phyloP scores from a whole-genome alignment of 92 coral and sea anemone species.

The Epizoanthus stellaris region DNA sequence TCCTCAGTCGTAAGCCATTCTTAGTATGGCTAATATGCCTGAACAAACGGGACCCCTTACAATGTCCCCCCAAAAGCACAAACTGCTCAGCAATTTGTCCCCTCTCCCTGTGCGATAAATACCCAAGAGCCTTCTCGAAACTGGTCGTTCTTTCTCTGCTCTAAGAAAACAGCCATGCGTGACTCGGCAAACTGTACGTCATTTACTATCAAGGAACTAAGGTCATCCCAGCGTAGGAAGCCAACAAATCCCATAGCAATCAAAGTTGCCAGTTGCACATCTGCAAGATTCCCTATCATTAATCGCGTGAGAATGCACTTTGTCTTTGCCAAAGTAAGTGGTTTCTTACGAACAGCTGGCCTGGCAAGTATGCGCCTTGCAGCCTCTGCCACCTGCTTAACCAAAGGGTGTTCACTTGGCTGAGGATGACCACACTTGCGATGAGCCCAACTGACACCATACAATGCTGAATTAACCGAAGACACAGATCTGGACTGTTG shows the following conservation, averaged over 20 bases:
- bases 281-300: conserved; percentile 42
- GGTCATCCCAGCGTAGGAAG: conserved; percentile 60
- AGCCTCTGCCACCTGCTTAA: conserved; percentile 48
- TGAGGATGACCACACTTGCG: conserved; percentile 41
- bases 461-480: conserved; percentile 50
- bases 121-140: conserved; percentile 59
- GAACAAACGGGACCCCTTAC: conserved; percentile 46
- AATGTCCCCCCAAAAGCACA: conserved; percentile 23
- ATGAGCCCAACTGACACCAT: conserved; percentile 65
- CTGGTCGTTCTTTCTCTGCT: conserved; percentile 49
- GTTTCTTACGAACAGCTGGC: conserved; percentile 33
- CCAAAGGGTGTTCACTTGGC: conserved; percentile 44
- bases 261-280: conserved; percentile 41
- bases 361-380: conserved; percentile 56
- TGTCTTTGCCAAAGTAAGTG: conserved; percentile 26
- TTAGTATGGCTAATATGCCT: conserved; percentile 42
- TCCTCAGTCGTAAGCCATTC: conserved; percentile 40
- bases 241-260: conserved; percentile 45
- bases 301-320: conserved; percentile 37
- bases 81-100: conserved; percentile 37
- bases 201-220: conserved; percentile 39
- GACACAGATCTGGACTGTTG: conserved; percentile 65
- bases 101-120: conserved; percentile 44
- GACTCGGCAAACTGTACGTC: conserved; percentile 35
- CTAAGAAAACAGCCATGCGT: conserved; percentile 43